Evolutionary conservation across 2,797 vertebrate genomes (phyloP).

Genomic region (Tangara arthus): DNA sequence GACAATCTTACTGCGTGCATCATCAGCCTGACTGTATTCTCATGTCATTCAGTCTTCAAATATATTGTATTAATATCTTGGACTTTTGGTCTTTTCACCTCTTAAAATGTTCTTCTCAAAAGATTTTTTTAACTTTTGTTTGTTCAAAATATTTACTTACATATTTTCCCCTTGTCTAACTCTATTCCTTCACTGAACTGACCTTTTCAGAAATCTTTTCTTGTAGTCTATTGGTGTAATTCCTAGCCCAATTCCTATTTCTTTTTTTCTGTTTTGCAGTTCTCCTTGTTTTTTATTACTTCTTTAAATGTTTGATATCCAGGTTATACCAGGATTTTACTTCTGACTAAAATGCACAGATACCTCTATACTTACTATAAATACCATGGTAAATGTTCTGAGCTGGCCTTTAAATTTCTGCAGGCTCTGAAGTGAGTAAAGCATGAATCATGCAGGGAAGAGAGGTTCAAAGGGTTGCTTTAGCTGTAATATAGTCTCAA

Average conservation of each 20-base stretch:
- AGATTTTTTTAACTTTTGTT: not conserved
- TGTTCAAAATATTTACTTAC: not conserved
- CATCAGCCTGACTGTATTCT: not conserved
- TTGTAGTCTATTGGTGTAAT: not conserved
- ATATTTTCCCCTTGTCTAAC: not conserved
- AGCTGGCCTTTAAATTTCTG: conserved; percentile 8
- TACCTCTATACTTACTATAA: not conserved
- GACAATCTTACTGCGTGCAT: not conserved
- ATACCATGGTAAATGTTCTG: not conserved
- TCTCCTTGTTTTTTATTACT: not conserved
- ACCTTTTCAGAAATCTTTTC: not conserved
- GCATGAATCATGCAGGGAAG: not conserved
- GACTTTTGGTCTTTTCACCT: not conserved
- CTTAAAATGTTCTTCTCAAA: not conserved
- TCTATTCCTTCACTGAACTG: not conserved
- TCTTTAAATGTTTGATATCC: not conserved
- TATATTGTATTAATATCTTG: not conserved
- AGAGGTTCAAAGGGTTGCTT: not conserved
- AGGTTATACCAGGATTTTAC: not conserved
- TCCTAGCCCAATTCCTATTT: not conserved
- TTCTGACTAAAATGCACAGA: not conserved
- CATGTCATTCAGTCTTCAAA: not conserved
- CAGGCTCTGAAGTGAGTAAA: not conserved
- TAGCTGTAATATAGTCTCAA: not conserved
- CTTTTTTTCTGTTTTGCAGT: not conserved